phyloP scores from a whole-genome alignment of 1,140 invertebrate genomes.

The Drosophila kepulauana region DNA sequence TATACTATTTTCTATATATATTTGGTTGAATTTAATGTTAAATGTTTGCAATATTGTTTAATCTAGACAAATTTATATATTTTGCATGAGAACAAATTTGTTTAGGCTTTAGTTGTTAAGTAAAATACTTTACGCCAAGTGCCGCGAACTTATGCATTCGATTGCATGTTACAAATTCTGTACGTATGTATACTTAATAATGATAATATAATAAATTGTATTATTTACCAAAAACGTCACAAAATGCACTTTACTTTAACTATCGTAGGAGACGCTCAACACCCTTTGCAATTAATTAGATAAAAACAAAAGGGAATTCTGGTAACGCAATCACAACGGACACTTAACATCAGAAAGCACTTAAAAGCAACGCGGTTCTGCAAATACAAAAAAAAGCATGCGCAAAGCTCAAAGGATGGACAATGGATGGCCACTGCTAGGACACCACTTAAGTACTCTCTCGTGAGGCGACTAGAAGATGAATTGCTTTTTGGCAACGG shows the following conservation, averaged over 20 bases:
- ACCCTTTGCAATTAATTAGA: slow-evolving; percentile 25
- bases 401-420: background rate
- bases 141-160: slow-evolving; percentile 22
- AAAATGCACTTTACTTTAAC: slow-evolving; percentile 33
- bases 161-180: slow-evolving; percentile 43
- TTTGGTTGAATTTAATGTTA: slow-evolving; percentile 74
- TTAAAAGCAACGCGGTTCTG: slow-evolving; percentile 22
- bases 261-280: background rate
- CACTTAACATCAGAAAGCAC: slow-evolving; percentile 52
- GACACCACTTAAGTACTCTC: slow-evolving; percentile 1
- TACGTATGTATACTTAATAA: slow-evolving; percentile 46
- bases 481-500: background rate
- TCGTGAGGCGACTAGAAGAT: slow-evolving; percentile 4
- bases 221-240: slow-evolving; percentile 66
- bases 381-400: slow-evolving; percentile 20
- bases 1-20: slow-evolving; percentile 13
- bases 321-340: slow-evolving; percentile 19
- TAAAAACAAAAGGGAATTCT: background rate
- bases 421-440: background rate
- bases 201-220: slow-evolving; percentile 60
- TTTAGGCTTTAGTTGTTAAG: slow-evolving; percentile 60
- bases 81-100: slow-evolving; percentile 58
- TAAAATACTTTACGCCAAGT: slow-evolving; percentile 14
- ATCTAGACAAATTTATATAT: slow-evolving; percentile 62
- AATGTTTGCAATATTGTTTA: slow-evolving; percentile 64